Conservation (phyloP, 2,797 vertebrate species). For the Cyprinella venusta region DNA sequence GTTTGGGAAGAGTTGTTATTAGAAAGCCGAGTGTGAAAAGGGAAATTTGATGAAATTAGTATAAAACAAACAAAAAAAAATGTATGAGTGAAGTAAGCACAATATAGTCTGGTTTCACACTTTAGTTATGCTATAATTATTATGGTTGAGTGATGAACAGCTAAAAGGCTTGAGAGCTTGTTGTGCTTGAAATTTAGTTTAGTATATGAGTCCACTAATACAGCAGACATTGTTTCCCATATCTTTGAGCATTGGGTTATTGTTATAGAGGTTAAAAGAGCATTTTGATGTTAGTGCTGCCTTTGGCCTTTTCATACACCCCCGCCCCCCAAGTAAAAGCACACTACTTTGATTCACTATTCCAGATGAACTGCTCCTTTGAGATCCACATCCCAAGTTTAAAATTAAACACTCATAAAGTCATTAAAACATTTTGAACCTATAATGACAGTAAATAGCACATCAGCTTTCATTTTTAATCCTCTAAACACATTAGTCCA, state of each 20-base stretch:
- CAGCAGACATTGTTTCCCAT: slow-evolving; percentile 1
- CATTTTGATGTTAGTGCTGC: slow-evolving; percentile 42
- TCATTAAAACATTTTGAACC: slow-evolving; percentile 4
- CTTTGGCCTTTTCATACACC: neutral
- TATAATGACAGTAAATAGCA: slow-evolving; percentile 31
- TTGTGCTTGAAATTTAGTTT: slow-evolving; percentile 17
- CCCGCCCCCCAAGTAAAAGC: neutral
- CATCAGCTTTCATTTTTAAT: slow-evolving; percentile 15
- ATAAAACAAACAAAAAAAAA: neutral
- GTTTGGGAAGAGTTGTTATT: slow-evolving; percentile 26
- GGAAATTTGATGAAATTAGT: slow-evolving; percentile 13
- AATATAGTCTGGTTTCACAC: slow-evolving; percentile 72
- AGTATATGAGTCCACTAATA: slow-evolving; percentile 1
- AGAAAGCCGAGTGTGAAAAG: slow-evolving; percentile 9
- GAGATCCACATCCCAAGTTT: slow-evolving; percentile 14
- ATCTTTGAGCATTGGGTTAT: slow-evolving; percentile 26
- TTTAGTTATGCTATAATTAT: slow-evolving; percentile 18
- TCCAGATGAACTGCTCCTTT: slow-evolving; percentile 6
- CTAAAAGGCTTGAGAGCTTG: slow-evolving; percentile 38
- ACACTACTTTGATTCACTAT: slow-evolving; percentile 22
- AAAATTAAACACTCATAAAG: neutral
- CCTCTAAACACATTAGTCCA: neutral
- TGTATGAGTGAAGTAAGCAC: slow-evolving; percentile 62
- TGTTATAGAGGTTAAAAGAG: slow-evolving; percentile 31
- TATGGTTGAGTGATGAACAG: slow-evolving; percentile 21